phyloP scores from a whole-genome alignment of 2,113 vertebrate species.

The Manacus vitellinus region DNA sequence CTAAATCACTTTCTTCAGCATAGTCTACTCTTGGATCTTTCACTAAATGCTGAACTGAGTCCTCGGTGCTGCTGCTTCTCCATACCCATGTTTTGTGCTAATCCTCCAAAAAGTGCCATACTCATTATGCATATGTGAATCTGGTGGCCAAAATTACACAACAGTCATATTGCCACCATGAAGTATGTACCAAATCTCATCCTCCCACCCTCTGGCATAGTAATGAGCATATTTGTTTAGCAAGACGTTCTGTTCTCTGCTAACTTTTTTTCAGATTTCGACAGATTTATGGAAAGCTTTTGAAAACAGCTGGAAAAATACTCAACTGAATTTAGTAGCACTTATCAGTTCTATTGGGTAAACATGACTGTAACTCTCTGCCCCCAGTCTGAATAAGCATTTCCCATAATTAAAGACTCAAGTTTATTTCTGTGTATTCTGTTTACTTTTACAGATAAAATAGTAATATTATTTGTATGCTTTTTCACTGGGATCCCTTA shows the following conservation, averaged over 20 bases:
- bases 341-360: not conserved
- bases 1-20: not conserved
- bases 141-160: not conserved
- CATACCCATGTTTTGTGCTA: not conserved
- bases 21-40: not conserved
- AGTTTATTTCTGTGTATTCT: not conserved
- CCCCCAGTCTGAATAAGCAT: not conserved
- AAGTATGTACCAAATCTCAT: not conserved
- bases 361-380: not conserved
- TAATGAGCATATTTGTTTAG: constrained; percentile 44
- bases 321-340: not conserved
- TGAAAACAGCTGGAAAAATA: not conserved
- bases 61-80: not conserved
- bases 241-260: not conserved
- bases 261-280: not conserved
- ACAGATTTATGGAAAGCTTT: not conserved
- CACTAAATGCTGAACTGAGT: not conserved
- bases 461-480: not conserved
- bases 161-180: not conserved
- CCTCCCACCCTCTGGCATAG: not conserved
- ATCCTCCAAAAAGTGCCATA: not conserved
- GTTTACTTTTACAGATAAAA: not conserved
- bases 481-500: not conserved
- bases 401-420: not conserved
- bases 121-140: not conserved